Evolutionary conservation across 2,888 invertebrate species (phyloP), one percentile per base, ranked within the genome.

Genomic region (Periphyllus acericola): DNA sequence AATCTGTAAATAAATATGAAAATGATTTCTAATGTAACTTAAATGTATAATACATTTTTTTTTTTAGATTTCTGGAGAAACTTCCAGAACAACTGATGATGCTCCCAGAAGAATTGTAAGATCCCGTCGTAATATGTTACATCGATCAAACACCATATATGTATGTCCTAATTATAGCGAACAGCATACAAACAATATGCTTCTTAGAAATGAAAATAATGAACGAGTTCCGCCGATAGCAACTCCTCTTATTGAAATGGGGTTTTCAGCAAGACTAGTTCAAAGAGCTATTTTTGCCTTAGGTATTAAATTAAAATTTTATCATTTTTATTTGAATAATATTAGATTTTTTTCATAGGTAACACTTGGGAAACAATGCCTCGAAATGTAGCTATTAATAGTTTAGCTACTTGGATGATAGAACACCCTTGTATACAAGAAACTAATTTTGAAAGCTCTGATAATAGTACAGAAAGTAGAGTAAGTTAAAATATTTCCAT

Each of bases 351-450:
- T 4, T 9, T 84, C 1, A 74, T 74, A 89, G 83, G 78, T 32
- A 88, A 84, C 25, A 78, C 46, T 80, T 85, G 80, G 85, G 89
- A 85, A 89, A 76, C 80, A 60, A 79, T 80, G 89, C 85, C 85
- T 74, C 74, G 87, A 11, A 89, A 85, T 78, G 86, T 83, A n/a
- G 92, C 92, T n/a, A 92, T 94, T 29, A 94, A 93, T 90, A 92
- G 92, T 90, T 90, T 94, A 83, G 94, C 94, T 9, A 93, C 93
- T 6, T 94, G 94, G 94, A 94, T 94, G 94, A 91, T 94, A 85
- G 94, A 94, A 90, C 93, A 94, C 91, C 94, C 94, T 0, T 91
- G 85, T n/a, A 84, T 89, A 83, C 91, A 84, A 81, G 81, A 87
- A 66, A 81, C 87, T 32, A 87, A 87, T 74, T 72, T 81, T 60